Base-by-base conservation (phyloP, 2,113 vertebrate genomes). In the Gila orcuttii region DNA sequence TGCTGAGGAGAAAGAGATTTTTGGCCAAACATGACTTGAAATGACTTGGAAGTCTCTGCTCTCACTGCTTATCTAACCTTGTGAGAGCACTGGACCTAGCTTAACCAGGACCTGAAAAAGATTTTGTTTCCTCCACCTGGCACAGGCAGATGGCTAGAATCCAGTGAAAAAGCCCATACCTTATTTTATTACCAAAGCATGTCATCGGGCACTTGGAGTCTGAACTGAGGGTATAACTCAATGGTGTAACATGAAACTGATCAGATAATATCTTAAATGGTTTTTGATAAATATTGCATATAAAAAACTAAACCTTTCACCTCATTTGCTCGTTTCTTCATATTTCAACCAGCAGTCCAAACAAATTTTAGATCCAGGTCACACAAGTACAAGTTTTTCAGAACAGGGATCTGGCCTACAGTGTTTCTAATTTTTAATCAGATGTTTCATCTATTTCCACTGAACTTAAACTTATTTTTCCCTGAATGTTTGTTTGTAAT, bases 1-100 rank as follows among this genome's bases (percentile, higher is more conserved):
- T 55, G 12, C 19, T 10, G n/a, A 21, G 84, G 42, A 88, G 85
- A 52, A 87, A 87, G 74, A 88, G 69, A 59, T 82, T 86, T 86
- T 60, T 66, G 57, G n/a, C 82, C 47, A 64, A 85, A 82, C 84
- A 75, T 84, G 86, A 83, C 25, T 17, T 66, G 79, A 31, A 74
- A 79, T 52, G 6, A 47, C 66, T 33, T 50, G 39, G 64, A 86
- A 59, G 52, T 69, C 83, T 60, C 71, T 71, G 25, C 66, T 62
- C 39, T 76, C 23, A 60, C 52, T 68, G 45, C 12, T 60, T 45
- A 47, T 68, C 42, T 33, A 69, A 68, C 10, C 31, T 21, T 21
- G 1, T 82, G 25, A 19, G 62, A 17, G 45, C 19, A 69, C 15
- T 7, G 1, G 59, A 4, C 59, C 23, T 31, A 82, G 25, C 28